Evolutionary conservation across 2,888 invertebrate species (phyloP), one percentile per base, ranked within the genome.

Genomic region (Diogma glabrata): DNA sequence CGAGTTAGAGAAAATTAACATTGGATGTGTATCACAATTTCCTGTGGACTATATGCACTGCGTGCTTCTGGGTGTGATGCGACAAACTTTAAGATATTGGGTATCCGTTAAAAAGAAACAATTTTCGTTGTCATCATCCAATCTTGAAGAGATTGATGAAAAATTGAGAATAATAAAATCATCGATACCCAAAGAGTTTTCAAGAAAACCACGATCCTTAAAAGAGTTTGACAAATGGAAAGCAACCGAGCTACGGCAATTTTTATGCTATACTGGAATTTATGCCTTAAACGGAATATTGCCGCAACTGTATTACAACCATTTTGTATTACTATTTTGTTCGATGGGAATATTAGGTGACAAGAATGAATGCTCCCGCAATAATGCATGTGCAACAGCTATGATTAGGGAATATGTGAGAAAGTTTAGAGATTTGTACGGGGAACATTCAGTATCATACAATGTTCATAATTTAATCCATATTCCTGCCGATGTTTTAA

Each of bases 191-290:
- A 28, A 28, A 28, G 28, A 28, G 28, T 36, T 36, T 36, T 36
- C 36, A 36, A 36, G 36, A 36, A 36, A 36, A 36, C 36, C 4
- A 36, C 36, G 36, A 36, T 36, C 36, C 6, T 36, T 36, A 36
- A 36, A 36, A 36, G 36, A 36, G 36, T 36, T 36, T 36, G 36
- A 36, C 36, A 36, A 36, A 36, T 36, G 36, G 36, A 36, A 36
- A 36, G 3, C 36, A 36, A 36, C 36, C 36, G 36, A 36, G 36
- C 36, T 36, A 36, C 36, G 36, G n/a, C n/a, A n/a, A n/a, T n/a
- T n/a, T n/a, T n/a, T n/a, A n/a, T n/a, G n/a, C n/a, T 33, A 33
- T 33, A 33, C 33, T 33, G 33, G 33, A 33, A 33, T 33, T 10
- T 33, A 33, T 33, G 28, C 19, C 20, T 38, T 38, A 17, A 19